phyloP scores from a whole-genome alignment of 2,888 invertebrate genomes.

The Rotaria magnacalcarata region DNA sequence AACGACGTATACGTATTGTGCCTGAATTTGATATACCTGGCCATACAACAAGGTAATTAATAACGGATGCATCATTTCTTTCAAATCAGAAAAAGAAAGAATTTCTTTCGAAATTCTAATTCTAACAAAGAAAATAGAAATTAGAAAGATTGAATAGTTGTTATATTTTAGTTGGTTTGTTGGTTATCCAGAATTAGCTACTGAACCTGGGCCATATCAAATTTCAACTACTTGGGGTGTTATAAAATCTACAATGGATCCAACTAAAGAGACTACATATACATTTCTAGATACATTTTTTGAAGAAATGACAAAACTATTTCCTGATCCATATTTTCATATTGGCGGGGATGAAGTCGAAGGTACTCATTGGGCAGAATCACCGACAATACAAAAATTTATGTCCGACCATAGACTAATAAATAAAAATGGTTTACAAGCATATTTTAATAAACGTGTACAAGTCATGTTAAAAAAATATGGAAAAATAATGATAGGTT shows the following conservation, averaged over 20 bases:
- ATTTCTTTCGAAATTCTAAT: too few relatives aligned
- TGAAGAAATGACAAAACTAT: conserved; percentile 50
- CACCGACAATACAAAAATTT: not conserved
- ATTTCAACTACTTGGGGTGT: not conserved
- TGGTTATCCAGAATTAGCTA: conserved; percentile 49
- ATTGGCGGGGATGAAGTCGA: conserved; percentile 46
- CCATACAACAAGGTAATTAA: conserved; percentile 57
- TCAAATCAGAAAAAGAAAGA: too few relatives aligned
- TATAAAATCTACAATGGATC: conserved; percentile 50
- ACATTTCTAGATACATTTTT: conserved; percentile 52
- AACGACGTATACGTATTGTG: conserved; percentile 41
- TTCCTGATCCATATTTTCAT: conserved; percentile 46
- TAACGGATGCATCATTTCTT: conserved; percentile 32
- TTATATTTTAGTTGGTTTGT: conserved; percentile 55
- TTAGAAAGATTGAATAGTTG: too few relatives aligned
- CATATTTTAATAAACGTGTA: conserved; percentile 28
- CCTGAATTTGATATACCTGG: conserved; percentile 49
- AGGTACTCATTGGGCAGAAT: not conserved
- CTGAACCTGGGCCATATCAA: conserved; percentile 50
- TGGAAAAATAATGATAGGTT: not conserved
- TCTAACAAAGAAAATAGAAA: too few relatives aligned
- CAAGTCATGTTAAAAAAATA: not conserved
- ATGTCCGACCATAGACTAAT: not conserved
- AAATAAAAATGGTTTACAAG: not conserved
- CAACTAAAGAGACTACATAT: conserved; percentile 51